These are phyloP conservation scores for Sakesphorus luctuosus DNA, from an alignment of 2,113 vertebrate species.

Conservation along the genomic window DNA sequence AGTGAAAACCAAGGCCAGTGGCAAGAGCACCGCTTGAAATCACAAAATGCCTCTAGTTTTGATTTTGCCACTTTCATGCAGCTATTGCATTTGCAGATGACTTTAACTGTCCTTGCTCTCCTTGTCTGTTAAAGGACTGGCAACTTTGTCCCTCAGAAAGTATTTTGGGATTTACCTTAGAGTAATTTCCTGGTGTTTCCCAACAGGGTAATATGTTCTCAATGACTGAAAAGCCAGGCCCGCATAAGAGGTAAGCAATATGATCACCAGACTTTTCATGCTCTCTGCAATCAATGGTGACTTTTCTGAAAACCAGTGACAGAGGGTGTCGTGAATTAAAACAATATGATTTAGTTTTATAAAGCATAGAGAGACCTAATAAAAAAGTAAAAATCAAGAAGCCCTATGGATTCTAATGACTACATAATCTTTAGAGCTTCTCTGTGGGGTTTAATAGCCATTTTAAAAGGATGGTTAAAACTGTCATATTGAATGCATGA, in stretches of 20 bases:
- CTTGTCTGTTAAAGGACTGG: background rate
- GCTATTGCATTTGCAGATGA: background rate
- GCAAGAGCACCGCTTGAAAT: background rate
- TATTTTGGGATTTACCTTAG: background rate
- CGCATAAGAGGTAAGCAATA: background rate
- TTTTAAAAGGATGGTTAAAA: background rate
- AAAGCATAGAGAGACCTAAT: background rate
- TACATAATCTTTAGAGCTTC: background rate
- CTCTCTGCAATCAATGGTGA: background rate
- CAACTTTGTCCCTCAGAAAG: background rate
- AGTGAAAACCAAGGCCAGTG: background rate
- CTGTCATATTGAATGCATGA: background rate
- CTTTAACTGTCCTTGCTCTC: background rate
- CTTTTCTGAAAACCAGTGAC: background rate
- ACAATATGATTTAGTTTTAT: background rate
- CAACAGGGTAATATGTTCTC: background rate
- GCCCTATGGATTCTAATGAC: background rate
- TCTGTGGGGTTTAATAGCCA: background rate
- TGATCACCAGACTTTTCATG: background rate
- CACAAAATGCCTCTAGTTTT: background rate
- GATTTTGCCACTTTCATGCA: background rate
- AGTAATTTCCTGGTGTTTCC: background rate
- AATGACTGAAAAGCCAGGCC: background rate
- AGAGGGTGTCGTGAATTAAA: slow-evolving; percentile 10
- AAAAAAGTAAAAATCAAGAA: background rate